Evolutionary conservation across 2,888 invertebrate species (phyloP).

Genomic region (Nysson spinosus): DNA sequence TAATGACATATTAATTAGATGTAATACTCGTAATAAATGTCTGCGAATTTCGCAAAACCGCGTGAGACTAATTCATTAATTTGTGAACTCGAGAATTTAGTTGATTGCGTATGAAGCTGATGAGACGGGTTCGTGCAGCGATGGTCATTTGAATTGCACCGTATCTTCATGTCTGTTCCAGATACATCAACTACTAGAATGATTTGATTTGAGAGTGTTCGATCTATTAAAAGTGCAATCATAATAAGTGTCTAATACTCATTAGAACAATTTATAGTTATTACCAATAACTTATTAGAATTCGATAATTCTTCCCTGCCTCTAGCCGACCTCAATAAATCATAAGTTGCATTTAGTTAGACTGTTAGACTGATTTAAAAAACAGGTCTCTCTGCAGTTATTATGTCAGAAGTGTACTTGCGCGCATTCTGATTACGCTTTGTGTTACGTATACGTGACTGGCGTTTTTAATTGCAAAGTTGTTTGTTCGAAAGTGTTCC

Average conservation of each 20-base stretch:
- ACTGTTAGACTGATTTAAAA: too few relatives aligned
- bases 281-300: too few relatives aligned
- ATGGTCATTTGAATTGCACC: not conserved
- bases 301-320: too few relatives aligned
- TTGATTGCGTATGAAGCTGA: slow-evolving; percentile 52
- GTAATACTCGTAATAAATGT: slow-evolving; percentile 15
- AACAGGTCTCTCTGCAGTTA: too few relatives aligned
- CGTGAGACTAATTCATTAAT: slow-evolving; percentile 44
- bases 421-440: slow-evolving; percentile 21
- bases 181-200: too few relatives aligned
- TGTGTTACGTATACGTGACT: slow-evolving; percentile 9
- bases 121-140: slow-evolving; percentile 27
- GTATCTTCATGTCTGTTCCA: not conserved
- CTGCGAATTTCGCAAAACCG: slow-evolving; percentile 30
- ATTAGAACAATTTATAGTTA: too few relatives aligned
- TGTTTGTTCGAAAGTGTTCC: slow-evolving; percentile 32
- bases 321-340: too few relatives aligned
- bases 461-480: slow-evolving; percentile 27
- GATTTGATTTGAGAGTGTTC: too few relatives aligned
- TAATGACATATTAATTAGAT: slow-evolving; percentile 28
- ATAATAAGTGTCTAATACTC: too few relatives aligned
- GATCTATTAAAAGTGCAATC: too few relatives aligned
- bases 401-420: slow-evolving; percentile 2
- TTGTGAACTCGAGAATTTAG: slow-evolving; percentile 37
- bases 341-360: too few relatives aligned